These are phyloP conservation scores for Pseudopipra pipra DNA, from an alignment of 2,113 vertebrate genomes.

Conservation along the genomic window DNA sequence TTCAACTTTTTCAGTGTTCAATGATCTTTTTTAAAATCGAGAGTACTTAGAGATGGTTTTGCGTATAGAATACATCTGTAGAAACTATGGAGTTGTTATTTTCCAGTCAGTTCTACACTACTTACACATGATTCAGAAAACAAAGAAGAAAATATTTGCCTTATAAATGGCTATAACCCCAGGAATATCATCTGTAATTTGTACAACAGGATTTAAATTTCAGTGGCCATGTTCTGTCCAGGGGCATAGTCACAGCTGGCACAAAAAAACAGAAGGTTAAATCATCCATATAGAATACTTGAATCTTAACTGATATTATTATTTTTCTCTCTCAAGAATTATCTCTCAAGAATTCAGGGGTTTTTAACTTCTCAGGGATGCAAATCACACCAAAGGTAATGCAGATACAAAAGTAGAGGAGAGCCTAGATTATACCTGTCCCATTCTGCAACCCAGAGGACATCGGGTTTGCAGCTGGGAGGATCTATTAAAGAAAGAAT, in stretches of 20 bases:
- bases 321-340: neutral
- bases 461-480: neutral
- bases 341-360: neutral
- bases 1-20: neutral
- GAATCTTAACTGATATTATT: neutral
- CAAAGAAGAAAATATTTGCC: neutral
- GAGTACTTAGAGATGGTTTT: neutral
- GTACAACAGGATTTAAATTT: neutral
- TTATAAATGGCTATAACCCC: neutral
- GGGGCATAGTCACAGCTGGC: neutral
- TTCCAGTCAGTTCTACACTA: neutral
- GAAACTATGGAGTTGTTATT: neutral
- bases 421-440: neutral
- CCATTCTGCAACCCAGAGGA: neutral
- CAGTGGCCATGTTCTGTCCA: neutral
- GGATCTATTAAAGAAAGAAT: neutral
- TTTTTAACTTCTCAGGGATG: neutral
- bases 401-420: neutral
- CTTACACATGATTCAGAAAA: neutral
- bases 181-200: neutral
- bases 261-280: neutral
- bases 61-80: neutral
- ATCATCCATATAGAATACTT: neutral
- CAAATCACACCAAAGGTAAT: neutral
- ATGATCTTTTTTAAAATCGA: conserved; percentile 9